These are phyloP conservation scores for Xestia xanthographa DNA, from an alignment of 2,888 invertebrate genomes.

Conservation along the genomic window DNA sequence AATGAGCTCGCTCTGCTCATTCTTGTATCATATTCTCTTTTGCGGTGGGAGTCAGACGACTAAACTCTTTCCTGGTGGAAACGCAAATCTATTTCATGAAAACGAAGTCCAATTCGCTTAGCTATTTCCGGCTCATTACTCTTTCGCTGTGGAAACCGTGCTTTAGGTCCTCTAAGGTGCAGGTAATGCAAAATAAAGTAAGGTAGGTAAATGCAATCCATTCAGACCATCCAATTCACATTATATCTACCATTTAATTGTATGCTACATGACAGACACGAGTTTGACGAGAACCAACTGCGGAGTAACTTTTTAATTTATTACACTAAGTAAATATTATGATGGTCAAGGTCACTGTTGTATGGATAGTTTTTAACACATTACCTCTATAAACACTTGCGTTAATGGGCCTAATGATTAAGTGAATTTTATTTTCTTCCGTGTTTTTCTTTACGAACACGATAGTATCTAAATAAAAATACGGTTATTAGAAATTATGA, in stretches of 20 bases:
- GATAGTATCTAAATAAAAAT: neutral
- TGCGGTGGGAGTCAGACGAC: too few species aligned
- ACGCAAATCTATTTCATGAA: too few species aligned
- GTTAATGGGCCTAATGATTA: neutral
- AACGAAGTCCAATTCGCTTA: too few species aligned
- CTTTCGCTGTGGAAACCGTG: too few species aligned
- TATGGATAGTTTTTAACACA: conserved; percentile 7
- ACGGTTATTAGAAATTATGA: neutral
- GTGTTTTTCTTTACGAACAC: neutral
- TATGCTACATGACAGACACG: neutral
- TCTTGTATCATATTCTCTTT: too few species aligned
- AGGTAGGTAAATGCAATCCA: neutral
- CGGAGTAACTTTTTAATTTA: conserved; percentile 16
- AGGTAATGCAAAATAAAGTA: too few species aligned
- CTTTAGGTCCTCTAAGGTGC: too few species aligned
- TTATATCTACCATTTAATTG: neutral
- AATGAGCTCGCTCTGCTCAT: too few species aligned
- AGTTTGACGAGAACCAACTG: neutral
- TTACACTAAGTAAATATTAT: conserved; percentile 19
- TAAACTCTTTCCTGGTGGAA: too few species aligned
- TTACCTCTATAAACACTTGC: neutral
- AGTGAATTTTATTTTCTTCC: neutral
- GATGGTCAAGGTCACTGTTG: neutral
- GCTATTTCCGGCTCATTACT: too few species aligned
- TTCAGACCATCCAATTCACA: neutral